Evolutionary conservation across 1,140 invertebrate species (phyloP).

Genomic region (Cardiocondyla obscurior): DNA sequence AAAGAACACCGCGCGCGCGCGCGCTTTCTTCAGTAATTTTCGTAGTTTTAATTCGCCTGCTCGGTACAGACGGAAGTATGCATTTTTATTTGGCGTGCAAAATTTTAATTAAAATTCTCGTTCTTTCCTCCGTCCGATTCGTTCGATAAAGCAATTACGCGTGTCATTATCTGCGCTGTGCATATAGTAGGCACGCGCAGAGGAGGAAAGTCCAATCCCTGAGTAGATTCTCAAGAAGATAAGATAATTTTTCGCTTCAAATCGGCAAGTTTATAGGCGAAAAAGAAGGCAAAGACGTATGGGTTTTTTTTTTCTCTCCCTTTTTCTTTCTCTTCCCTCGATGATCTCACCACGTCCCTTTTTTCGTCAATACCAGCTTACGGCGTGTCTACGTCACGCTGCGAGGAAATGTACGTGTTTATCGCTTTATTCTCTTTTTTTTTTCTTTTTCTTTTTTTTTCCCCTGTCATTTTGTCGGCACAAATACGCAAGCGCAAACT

Average conservation of each 20-base stretch:
- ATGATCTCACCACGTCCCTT: too few species aligned
- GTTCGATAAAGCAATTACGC: slow-evolving; percentile 57
- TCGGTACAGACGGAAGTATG: background rate
- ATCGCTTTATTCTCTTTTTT: slow-evolving; percentile 1
- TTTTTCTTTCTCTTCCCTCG: background rate
- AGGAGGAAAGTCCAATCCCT: background rate
- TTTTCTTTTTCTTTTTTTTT: background rate
- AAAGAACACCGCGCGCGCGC: slow-evolving; percentile 30
- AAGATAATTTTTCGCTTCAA: slow-evolving; percentile 22
- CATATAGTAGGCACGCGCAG: slow-evolving; percentile 3
- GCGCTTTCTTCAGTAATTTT: slow-evolving; percentile 24
- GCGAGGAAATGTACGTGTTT: background rate
- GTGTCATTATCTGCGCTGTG: slow-evolving; percentile 39
- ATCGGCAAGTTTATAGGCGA: background rate
- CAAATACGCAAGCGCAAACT: slow-evolving; percentile 19
- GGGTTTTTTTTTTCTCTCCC: background rate
- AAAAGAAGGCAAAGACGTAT: background rate
- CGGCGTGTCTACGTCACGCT: background rate
- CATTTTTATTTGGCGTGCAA: slow-evolving; percentile 26
- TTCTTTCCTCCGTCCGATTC: slow-evolving; percentile 17
- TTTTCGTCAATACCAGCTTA: background rate
- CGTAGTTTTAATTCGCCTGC: slow-evolving; percentile 39
- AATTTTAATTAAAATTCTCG: slow-evolving; percentile 59
- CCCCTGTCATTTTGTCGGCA: too few species aligned
- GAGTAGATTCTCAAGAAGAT: background rate